phyloP scores from a whole-genome alignment of 2,113 vertebrate genomes.

The Bos indicus region DNA sequence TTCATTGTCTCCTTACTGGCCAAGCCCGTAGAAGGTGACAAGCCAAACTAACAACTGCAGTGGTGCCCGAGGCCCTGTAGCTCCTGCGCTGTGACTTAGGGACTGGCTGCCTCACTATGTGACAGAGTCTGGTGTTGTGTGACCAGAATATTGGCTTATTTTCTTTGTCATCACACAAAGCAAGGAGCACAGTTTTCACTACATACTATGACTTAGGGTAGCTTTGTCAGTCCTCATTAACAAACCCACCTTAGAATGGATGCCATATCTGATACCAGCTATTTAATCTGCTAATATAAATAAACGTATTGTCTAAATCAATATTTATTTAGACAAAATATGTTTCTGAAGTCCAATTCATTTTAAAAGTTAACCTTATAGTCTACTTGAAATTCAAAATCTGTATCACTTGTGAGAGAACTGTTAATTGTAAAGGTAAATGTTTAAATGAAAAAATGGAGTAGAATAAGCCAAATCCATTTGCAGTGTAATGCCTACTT shows the following conservation, averaged over 20 bases:
- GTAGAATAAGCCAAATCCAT: background rate
- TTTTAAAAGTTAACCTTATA: background rate
- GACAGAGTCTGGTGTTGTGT: background rate
- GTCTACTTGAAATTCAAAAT: background rate
- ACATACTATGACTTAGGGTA: no score
- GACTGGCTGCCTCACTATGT: background rate
- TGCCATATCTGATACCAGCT: background rate
- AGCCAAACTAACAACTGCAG: background rate
- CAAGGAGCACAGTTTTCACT: no score
- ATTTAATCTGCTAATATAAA: no score
- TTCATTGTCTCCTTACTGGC: background rate
- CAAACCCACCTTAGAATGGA: background rate
- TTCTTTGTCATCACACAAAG: no score
- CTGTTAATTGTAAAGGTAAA: background rate
- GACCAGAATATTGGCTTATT: no score
- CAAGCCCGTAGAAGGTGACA: background rate
- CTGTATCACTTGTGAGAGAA: background rate
- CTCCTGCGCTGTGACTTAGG: background rate
- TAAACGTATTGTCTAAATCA: no score
- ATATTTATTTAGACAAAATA: background rate
- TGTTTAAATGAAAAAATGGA: background rate
- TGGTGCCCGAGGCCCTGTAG: background rate
- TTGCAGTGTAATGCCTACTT: background rate
- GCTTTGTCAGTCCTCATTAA: background rate
- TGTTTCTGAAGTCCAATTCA: background rate